Evolutionary conservation across 2,797 vertebrate genomes (phyloP).

Genomic region (Antrozous pallidus): DNA sequence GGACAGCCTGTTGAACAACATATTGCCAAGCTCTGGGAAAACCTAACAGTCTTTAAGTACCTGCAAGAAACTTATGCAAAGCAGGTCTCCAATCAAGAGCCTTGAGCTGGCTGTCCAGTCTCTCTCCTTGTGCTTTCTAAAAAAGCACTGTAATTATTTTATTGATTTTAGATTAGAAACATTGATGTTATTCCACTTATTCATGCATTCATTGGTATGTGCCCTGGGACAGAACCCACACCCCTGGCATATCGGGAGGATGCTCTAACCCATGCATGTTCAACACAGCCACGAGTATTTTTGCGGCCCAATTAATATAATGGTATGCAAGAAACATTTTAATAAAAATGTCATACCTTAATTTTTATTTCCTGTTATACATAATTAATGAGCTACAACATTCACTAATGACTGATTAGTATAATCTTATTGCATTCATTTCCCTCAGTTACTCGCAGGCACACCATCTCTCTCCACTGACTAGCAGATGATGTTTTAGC

Average conservation of each 20-base stretch:
- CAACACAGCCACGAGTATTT: too few species aligned
- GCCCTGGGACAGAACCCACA: background rate
- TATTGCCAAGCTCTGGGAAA: constrained; percentile 91
- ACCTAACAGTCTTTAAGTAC: constrained; percentile 84
- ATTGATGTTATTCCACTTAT: background rate
- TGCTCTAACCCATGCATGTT: background rate
- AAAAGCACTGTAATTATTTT: background rate
- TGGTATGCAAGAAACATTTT: too few species aligned
- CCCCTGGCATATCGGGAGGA: background rate
- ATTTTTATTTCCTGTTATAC: too few species aligned
- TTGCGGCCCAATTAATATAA: too few species aligned
- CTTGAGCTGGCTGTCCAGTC: background rate
- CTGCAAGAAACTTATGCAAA: background rate
- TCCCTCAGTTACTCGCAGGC: too few species aligned
- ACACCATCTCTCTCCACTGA: too few species aligned
- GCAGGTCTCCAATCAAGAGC: background rate
- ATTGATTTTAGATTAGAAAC: background rate
- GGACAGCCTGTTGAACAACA: constrained; percentile 92
- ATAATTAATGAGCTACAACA: too few species aligned
- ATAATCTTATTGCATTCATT: too few species aligned
- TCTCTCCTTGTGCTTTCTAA: background rate
- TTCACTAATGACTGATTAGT: too few species aligned
- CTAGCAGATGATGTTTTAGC: too few species aligned
- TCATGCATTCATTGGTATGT: background rate
- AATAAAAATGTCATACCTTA: too few species aligned